phyloP scores from a whole-genome alignment of 2,888 invertebrate species.

The Diaperis boleti region DNA sequence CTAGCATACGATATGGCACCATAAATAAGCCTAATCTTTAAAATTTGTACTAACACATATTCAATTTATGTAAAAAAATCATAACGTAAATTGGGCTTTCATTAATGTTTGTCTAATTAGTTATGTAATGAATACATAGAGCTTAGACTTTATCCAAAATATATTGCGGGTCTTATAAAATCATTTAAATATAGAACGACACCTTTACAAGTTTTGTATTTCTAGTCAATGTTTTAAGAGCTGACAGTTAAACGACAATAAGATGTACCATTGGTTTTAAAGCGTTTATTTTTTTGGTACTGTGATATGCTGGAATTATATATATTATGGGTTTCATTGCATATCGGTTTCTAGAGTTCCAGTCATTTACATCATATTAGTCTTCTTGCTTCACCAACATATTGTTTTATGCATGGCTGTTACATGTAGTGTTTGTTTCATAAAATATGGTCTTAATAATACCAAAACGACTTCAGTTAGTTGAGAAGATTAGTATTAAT shows the following conservation, averaged over 20 bases:
- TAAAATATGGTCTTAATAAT: conserved; percentile 4
- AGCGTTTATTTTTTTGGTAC: conserved; percentile 54
- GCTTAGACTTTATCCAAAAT: conserved; percentile 48
- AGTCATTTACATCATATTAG: conserved; percentile 11
- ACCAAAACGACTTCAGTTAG: conserved; percentile 12
- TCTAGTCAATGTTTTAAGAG: conserved; percentile 56
- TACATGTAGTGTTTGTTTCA: conserved; percentile 20
- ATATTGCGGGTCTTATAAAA: conserved; percentile 50
- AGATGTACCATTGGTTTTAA: conserved; percentile 51
- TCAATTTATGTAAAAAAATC: conserved; percentile 53
- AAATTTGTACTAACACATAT: conserved; percentile 54
- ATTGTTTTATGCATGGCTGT: conserved; percentile 2
- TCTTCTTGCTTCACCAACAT: conserved; percentile 2
- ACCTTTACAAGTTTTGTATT: conserved; percentile 46
- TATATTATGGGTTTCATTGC: conserved; percentile 32
- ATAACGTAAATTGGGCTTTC: conserved; percentile 59
- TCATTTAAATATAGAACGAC: conserved; percentile 36
- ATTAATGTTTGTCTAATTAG: conserved; percentile 56
- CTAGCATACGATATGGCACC: conserved; percentile 48
- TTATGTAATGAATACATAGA: conserved; percentile 50
- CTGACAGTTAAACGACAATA: conserved; percentile 58
- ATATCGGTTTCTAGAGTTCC: not conserved
- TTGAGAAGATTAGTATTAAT: conserved; percentile 13
- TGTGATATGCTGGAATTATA: conserved; percentile 56
- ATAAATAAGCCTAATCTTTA: conserved; percentile 49